Evolutionary conservation across 2,113 vertebrate species (phyloP), one percentile per base, ranked within the genome.

Genomic region (Chamaea fasciata): DNA sequence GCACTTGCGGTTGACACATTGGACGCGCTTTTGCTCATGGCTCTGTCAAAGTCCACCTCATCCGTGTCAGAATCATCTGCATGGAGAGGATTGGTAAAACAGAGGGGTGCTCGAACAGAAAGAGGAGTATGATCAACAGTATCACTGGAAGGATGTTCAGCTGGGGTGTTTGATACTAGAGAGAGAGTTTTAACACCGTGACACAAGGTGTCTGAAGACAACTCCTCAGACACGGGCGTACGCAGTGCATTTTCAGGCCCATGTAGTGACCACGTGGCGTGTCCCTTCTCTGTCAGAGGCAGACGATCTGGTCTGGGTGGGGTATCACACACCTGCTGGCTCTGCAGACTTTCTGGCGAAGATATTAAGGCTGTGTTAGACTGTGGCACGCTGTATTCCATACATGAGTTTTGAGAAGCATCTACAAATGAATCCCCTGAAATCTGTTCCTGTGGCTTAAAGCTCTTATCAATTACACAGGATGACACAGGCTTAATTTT

Each of bases 31-130:
- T 79, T 97, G 89, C 95, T 96, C 95, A 92, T 33, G 87, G 94
- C 93, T 96, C 92, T 92, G 1, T 97, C 97, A 76, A 97, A 98
- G 69, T 97, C 96, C 50, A 97, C 98, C 56, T 98, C 98, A 6
- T 99, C 99, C 10, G 96, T 98, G 37, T 99, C 99, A 1, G 99
- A 99, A 97, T 99, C 98, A 92, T 99, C 99, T 4, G 99, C 99
- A 95, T 99, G 99, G 91, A 99, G 98, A 60, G 99, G 99, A 96
- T 99, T 99, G 90, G 99, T 99, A 96, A 99, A 99, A 97, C 99
- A 98, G 70, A 99, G 98, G 24, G 99, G 98, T 59, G 98, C 98
- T 96, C 98, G 97, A 86, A 98, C 89, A 6, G 97, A 65, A 89
- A 96, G 37, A 69, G 93, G 96, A 39, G 95, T 95, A 55, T 53